Conservation (phyloP, 23 tunicate species). For the Trididemnum clinides region DNA sequence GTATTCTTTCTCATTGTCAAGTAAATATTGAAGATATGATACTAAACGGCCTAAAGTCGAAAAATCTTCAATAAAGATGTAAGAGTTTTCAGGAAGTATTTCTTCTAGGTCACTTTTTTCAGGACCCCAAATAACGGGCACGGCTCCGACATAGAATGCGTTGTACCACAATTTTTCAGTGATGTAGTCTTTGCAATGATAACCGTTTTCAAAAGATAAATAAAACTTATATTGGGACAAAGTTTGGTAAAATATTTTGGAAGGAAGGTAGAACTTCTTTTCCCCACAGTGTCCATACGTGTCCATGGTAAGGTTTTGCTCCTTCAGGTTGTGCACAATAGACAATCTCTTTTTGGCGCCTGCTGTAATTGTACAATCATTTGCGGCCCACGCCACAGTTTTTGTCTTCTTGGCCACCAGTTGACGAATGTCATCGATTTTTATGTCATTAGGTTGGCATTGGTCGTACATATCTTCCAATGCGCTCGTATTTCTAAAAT, state of each 20-base stretch:
- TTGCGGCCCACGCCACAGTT: background rate
- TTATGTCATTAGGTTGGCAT: too few relatives aligned
- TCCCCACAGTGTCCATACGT: background rate
- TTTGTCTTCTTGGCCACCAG: background rate
- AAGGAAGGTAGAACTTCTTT: background rate
- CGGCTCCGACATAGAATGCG: background rate
- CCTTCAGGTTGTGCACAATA: background rate
- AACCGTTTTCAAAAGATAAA: constrained; percentile 47
- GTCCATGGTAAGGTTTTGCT: background rate
- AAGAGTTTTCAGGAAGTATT: constrained; percentile 15
- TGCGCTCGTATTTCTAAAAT: too few relatives aligned
- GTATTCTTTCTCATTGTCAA: constrained; percentile 7
- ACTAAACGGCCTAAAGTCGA: background rate
- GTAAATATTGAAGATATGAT: background rate
- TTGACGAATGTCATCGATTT: background rate
- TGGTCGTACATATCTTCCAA: too few relatives aligned
- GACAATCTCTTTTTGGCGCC: background rate
- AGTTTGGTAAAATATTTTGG: background rate
- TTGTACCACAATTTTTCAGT: constrained; percentile 34
- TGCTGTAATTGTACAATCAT: background rate
- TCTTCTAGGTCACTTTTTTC: background rate
- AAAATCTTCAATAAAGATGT: constrained; percentile 5
- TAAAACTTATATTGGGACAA: constrained; percentile 41
- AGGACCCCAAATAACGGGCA: constrained; percentile 27
- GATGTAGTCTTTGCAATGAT: constrained; percentile 6